Evolutionary conservation across 30 jellyfish, hydroid and myxozoan genomes (phyloP).

Genomic region (Mastigias papua): DNA sequence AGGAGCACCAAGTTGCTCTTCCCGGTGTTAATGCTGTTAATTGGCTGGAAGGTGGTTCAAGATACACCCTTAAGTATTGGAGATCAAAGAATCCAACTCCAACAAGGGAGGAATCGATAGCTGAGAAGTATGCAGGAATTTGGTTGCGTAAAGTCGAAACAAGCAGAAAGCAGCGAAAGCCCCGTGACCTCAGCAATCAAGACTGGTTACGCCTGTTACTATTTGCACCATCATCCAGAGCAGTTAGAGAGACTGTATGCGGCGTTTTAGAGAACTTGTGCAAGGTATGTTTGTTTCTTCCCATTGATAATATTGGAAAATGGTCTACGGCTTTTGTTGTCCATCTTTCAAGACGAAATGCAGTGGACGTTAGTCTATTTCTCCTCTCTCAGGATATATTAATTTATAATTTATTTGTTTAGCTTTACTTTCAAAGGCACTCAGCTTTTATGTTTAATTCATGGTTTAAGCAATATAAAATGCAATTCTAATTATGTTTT

Average conservation of each 20-base stretch:
- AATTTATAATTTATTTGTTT: no score
- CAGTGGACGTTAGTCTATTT: no score
- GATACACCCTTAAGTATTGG: conserved; percentile 62
- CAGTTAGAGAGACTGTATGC: conserved; percentile 88
- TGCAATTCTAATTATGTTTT: no score
- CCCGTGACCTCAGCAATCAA: conserved; percentile 26
- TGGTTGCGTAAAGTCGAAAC: conserved; percentile 71
- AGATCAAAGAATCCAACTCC: conserved; percentile 34
- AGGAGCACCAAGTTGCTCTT: background rate
- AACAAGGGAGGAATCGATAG: conserved; percentile 54
- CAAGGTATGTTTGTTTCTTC: conserved; percentile 45
- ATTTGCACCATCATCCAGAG: conserved; percentile 89
- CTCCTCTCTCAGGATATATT: no score
- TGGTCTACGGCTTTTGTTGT: no score
- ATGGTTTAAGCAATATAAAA: no score
- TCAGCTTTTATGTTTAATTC: no score
- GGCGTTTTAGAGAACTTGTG: conserved; percentile 76
- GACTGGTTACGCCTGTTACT: conserved; percentile 86
- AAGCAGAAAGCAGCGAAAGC: conserved; percentile 9
- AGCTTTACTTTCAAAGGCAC: no score
- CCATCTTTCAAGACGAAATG: no score
- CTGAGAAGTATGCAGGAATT: conserved; percentile 67
- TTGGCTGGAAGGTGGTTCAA: conserved; percentile 59
- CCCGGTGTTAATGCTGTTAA: conserved; percentile 52
- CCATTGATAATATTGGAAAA: no score